Percentiles rank a stretch among this genome's conserved stretches.
phyloP scores from a whole-genome alignment of 2,797 vertebrate genomes.

The Huso huso region DNA sequence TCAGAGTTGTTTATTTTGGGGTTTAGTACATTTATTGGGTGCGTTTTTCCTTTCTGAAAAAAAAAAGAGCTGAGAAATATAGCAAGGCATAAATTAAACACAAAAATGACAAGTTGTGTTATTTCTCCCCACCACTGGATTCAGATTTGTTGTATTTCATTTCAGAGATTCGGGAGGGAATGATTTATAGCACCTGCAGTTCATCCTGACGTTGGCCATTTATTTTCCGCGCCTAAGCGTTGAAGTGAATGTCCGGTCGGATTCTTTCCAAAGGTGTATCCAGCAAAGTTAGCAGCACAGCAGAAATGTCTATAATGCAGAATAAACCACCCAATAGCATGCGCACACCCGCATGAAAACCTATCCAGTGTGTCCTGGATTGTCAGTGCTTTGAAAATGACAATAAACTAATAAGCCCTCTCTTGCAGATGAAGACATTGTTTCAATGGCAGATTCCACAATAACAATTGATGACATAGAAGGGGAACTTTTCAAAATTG shows the following conservation, averaged over 20 bases:
- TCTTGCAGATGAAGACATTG: slow-evolving; percentile 49
- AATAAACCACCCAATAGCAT: neutral
- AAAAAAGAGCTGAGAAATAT: too few species aligned
- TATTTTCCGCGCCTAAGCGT: neutral
- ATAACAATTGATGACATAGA: slow-evolving; percentile 72
- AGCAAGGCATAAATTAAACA: too few species aligned
- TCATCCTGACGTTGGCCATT: neutral
- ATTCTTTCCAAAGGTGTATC: neutral
- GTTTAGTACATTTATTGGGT: too few species aligned
- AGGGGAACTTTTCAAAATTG: slow-evolving; percentile 78
- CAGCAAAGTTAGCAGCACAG: neutral
- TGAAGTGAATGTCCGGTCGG: neutral
- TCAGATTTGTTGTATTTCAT: too few species aligned
- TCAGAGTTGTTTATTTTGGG: too few species aligned
- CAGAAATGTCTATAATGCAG: neutral
- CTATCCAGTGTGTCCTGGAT: neutral
- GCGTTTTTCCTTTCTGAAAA: too few species aligned
- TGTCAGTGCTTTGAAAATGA: too few species aligned
- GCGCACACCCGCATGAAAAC: neutral
- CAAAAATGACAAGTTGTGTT: too few species aligned
- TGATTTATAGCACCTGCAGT: too few species aligned
- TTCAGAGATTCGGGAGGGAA: too few species aligned
- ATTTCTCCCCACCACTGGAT: too few species aligned
- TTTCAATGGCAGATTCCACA: slow-evolving; percentile 82
- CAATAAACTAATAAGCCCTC: neutral